phyloP scores from a whole-genome alignment of 2,888 invertebrate species.

The Oasisia sp. region DNA sequence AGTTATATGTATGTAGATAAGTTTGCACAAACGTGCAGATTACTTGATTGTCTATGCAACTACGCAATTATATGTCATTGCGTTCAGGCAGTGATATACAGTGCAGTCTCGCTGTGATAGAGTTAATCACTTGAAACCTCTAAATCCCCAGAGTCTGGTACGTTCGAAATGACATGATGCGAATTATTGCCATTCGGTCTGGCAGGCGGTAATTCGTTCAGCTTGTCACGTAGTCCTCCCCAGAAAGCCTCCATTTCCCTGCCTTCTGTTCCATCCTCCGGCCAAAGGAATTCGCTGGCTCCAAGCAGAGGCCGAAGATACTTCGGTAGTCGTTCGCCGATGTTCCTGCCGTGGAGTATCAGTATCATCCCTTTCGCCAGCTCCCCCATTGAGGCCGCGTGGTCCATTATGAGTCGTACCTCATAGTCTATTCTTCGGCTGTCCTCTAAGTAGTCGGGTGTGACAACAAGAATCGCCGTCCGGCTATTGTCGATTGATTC shows the following conservation, averaged over 20 bases:
- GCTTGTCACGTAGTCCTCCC: neutral
- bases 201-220: neutral
- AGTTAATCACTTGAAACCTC: no score
- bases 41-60: no score
- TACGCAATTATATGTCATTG: no score
- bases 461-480: constrained; percentile 20
- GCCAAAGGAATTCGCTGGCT: neutral
- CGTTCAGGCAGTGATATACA: no score
- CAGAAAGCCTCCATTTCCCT: neutral
- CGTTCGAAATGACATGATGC: neutral
- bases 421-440: constrained; percentile 19
- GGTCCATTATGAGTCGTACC: neutral
- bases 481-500: constrained; percentile 24
- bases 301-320: neutral
- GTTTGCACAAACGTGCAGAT: no score
- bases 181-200: neutral
- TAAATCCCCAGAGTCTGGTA: neutral
- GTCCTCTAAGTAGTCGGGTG: constrained; percentile 9
- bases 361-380: neutral
- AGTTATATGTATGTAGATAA: no score
- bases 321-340: neutral
- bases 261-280: neutral
- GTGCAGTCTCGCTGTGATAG: no score
- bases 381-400: constrained; percentile 22
- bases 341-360: neutral